Conservation (phyloP, 2,113 vertebrate species). For the Deroptyus accipitrinus region DNA sequence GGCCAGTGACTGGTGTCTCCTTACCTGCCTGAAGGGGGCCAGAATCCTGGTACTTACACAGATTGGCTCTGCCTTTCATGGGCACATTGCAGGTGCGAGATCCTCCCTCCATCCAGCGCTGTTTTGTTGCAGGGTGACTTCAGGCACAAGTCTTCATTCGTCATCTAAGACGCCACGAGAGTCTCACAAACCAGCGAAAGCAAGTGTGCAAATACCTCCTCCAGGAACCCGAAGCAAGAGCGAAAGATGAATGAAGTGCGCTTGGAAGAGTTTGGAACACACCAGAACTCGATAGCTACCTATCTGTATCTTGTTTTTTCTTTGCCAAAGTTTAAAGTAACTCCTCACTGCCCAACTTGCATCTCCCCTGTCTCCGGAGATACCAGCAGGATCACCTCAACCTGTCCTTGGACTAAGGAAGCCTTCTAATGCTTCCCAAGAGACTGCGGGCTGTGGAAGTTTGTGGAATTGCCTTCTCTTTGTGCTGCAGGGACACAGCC, state of each 20-base stretch:
- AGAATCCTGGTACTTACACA: too few species aligned
- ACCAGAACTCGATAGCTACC: constrained; percentile 57
- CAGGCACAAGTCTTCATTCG: constrained; percentile 96
- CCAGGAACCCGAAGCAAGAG: constrained; percentile 60
- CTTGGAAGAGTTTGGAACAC: constrained; percentile 58
- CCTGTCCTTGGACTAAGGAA: background rate
- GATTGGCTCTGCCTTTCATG: background rate
- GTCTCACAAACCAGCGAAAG: background rate
- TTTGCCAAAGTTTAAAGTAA: constrained; percentile 79
- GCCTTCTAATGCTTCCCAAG: constrained; percentile 2
- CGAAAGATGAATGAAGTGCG: constrained; percentile 32
- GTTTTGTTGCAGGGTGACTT: constrained; percentile 87
- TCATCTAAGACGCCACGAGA: constrained; percentile 81
- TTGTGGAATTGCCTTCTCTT: constrained; percentile 36
- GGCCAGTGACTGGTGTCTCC: background rate
- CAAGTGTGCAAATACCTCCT: constrained; percentile 71
- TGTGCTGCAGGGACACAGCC: constrained; percentile 41
- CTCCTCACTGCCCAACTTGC: constrained; percentile 55
- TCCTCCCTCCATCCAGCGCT: background rate
- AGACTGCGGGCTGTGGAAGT: constrained; percentile 7
- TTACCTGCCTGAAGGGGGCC: background rate
- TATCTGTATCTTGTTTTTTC: constrained; percentile 51
- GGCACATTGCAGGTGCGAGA: background rate
- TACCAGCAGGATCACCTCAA: background rate
- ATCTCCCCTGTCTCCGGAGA: background rate